These are phyloP conservation scores for Dendrolimus kikuchii DNA, from an alignment of 1,140 invertebrate genomes.

Conservation along the genomic window DNA sequence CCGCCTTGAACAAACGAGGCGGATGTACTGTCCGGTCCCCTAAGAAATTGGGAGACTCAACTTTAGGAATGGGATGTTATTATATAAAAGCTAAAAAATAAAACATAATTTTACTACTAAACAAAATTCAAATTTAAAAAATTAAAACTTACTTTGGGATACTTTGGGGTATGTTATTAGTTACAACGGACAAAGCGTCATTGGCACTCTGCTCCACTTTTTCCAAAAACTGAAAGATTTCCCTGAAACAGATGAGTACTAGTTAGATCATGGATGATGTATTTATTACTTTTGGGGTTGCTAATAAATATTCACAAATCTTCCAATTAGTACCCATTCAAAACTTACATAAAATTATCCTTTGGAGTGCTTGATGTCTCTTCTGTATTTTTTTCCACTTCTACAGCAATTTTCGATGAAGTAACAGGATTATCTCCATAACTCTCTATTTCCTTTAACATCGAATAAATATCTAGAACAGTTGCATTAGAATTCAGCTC, in stretches of 20 bases:
- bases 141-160: slow-evolving; percentile 51
- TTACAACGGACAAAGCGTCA: slow-evolving; percentile 57
- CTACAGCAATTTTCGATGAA: slow-evolving; percentile 15
- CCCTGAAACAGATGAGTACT: slow-evolving; percentile 56
- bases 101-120: too few relatives aligned
- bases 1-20: too few relatives aligned
- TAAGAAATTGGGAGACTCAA: too few relatives aligned
- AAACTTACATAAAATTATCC: slow-evolving; percentile 59
- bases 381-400: slow-evolving; percentile 30
- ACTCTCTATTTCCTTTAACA: slow-evolving; percentile 68
- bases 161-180: slow-evolving; percentile 41
- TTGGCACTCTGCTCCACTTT: slow-evolving; percentile 67
- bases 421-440: slow-evolving; percentile 54
- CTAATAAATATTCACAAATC: not conserved
- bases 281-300: not conserved
- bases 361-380: slow-evolving; percentile 39
- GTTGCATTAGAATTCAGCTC: slow-evolving; percentile 54
- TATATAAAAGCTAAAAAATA: too few relatives aligned
- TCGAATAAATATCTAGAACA: slow-evolving; percentile 66
- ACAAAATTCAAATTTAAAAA: not conserved
- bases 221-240: slow-evolving; percentile 68
- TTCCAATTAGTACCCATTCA: slow-evolving; percentile 5
- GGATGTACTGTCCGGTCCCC: too few relatives aligned
- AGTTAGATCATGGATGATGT: too few relatives aligned
- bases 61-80: too few relatives aligned